Conservation (phyloP, 2,113 vertebrate species). For the Peromyscus californicus region DNA sequence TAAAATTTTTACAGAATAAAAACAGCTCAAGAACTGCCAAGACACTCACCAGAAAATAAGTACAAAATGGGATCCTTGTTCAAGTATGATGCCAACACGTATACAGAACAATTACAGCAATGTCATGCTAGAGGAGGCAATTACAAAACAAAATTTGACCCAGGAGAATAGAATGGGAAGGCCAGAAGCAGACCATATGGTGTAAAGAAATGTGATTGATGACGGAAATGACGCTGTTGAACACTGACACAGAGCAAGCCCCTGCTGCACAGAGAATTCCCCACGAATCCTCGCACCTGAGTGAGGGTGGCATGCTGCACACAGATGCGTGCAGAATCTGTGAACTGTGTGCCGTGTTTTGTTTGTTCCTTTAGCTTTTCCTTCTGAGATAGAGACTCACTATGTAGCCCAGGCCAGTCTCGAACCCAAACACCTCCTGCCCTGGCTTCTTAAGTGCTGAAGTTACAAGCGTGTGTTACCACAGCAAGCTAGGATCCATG, state of each 20-base stretch:
- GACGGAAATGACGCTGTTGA: background rate
- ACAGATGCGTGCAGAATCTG: background rate
- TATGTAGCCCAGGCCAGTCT: background rate
- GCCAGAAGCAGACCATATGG: background rate
- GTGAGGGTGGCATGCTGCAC: background rate
- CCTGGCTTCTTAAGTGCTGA: background rate
- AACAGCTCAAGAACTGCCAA: slow-evolving; percentile 58
- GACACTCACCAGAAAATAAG: background rate
- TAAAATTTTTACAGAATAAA: background rate
- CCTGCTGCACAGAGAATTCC: background rate
- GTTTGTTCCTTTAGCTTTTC: background rate
- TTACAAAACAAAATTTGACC: slow-evolving; percentile 44
- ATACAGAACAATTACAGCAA: background rate
- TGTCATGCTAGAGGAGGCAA: background rate
- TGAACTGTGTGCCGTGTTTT: background rate
- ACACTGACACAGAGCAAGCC: background rate
- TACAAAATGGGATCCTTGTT: background rate
- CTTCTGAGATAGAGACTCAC: background rate
- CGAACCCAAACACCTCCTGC: background rate
- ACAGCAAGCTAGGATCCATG: background rate
- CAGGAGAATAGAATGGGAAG: background rate
- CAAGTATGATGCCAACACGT: background rate
- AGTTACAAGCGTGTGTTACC: background rate
- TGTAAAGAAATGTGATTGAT: background rate
- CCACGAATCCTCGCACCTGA: background rate